Evolutionary conservation across 2,113 vertebrate genomes (phyloP).

Genomic region (Lichenostomus cassidix): DNA sequence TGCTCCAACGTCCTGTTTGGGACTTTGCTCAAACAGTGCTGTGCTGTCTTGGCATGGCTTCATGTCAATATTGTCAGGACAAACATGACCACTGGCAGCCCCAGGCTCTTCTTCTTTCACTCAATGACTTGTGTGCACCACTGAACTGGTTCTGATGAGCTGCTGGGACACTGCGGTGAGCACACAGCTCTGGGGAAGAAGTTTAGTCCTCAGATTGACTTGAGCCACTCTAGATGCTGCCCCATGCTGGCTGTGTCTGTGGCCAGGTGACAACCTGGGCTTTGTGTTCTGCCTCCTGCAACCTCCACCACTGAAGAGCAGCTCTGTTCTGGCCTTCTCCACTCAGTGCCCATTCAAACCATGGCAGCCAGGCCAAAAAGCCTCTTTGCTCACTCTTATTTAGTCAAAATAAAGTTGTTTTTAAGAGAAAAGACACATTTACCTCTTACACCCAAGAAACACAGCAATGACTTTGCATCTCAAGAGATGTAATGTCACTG

Average conservation of each 20-base stretch:
- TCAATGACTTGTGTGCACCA: not conserved
- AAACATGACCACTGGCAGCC: not conserved
- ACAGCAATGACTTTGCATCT: not conserved
- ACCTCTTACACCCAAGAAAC: not conserved
- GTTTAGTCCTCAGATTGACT: not conserved
- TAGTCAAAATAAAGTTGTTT: not conserved
- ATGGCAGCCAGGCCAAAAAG: not conserved
- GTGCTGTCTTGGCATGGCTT: not conserved
- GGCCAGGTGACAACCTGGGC: not conserved
- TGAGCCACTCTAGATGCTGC: not conserved
- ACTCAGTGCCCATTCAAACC: not conserved
- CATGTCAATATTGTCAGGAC: conserved; percentile 49
- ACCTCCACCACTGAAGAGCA: not conserved
- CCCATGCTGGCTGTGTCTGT: not conserved
- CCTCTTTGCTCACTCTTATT: not conserved
- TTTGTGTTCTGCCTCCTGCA: not conserved
- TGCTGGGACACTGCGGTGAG: not conserved
- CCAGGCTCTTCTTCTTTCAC: not conserved
- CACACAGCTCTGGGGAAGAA: not conserved
- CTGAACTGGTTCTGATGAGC: not conserved
- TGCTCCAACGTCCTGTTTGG: not conserved
- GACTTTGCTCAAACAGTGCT: conserved; percentile 5
- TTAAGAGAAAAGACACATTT: not conserved
- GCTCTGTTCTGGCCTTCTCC: not conserved
- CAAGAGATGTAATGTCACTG: not conserved